Base-by-base conservation (phyloP, 2,113 vertebrate species). In the Paraplagusia blochii region DNA sequence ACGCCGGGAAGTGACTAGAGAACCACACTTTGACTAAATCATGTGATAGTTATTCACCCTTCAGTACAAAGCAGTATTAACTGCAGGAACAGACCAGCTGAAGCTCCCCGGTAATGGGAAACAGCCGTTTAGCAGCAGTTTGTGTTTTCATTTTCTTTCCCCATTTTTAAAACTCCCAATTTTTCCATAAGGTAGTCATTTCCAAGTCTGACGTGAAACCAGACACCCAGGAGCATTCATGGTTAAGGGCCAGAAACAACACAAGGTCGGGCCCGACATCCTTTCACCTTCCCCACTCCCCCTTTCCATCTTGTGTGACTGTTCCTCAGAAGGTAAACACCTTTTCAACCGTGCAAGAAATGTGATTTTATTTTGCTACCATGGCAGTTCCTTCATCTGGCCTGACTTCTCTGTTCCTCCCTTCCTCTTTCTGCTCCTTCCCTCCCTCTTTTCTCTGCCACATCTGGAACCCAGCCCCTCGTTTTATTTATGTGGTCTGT, bases 391-490 rank as follows among this genome's bases (percentile, higher is more conserved):
- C 66, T 69, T 73, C 60, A 64, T 80, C 76, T 65, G 53, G 22
- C 50, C 48, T 15, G n/a, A 52, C 49, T 55, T 45, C 57, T 72
- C 66, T 61, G 48, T 46, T 63, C 51, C 63, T 63, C 79, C 71
- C 66, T 64, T 63, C 53, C 42, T 65, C 47, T 62, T 63, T 50
- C 54, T 51, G 35, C 60, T 63, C 57, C 46, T 60, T 45, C 65
- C 67, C 77, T 47, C 57, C 69, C 68, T 57, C 58, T 44, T 10
- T 63, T 53, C 64, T 52, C 72, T 63, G 64, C 67, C 77, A 90
- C 90, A 91, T 91, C 90, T 91, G 90, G 90, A 90, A 81, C 81
- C 88, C 85, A 89, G 87, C 74, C 83, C 76, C 81, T 75, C 74
- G 74, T 88, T 29, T 87, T 88, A 90, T 89, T 90, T 85, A 85